Evolutionary conservation across 2,113 vertebrate genomes (phyloP).

Genomic region (Notarius quadriscutis): DNA sequence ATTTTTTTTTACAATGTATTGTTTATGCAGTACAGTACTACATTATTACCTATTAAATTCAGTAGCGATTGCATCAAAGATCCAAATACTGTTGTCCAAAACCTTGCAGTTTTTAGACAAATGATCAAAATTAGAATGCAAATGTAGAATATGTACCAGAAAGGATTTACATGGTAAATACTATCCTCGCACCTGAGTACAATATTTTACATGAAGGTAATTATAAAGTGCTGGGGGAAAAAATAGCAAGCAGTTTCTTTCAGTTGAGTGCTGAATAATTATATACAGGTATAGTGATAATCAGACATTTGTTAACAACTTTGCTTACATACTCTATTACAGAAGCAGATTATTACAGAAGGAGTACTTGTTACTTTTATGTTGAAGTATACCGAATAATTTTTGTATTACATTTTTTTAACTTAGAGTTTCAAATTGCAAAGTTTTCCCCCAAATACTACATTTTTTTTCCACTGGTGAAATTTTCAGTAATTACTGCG

Average conservation of each 20-base stretch:
- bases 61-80: background rate
- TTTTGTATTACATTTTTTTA: background rate
- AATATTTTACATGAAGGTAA: background rate
- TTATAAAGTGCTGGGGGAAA: background rate
- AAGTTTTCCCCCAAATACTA: background rate
- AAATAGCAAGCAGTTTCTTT: background rate
- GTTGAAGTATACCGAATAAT: background rate
- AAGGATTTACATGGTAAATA: background rate
- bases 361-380: background rate
- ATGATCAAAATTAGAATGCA: background rate
- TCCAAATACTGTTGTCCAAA: background rate
- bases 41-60: background rate
- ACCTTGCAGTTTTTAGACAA: background rate
- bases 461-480: background rate
- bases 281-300: background rate
- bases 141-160: background rate
- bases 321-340: background rate
- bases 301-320: background rate
- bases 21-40: background rate
- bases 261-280: background rate
- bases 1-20: background rate
- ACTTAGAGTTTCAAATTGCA: background rate
- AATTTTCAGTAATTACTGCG: background rate
- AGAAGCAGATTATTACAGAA: background rate
- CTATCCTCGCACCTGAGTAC: background rate